Base-by-base conservation (phyloP, 2,888 invertebrate species). In the Drosophila dives region DNA sequence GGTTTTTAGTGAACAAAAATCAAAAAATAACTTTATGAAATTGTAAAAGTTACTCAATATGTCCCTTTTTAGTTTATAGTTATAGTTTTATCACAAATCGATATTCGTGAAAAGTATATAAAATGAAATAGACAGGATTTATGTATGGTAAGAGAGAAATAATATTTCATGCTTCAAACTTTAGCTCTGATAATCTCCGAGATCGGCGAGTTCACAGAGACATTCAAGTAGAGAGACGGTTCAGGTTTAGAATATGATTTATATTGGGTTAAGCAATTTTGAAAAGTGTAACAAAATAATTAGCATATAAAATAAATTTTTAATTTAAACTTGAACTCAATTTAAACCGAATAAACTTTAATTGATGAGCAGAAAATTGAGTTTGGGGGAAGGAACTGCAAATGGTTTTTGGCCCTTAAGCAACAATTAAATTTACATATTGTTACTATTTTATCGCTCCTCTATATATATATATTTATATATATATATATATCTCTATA, bases 381-480 rank as follows among this genome's bases (percentile, higher is more conserved):
- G 53, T 60, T 29, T 45, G 15, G 15, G 20, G 20, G 3, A 15
- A 23, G 62, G 60, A 68, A 65, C 61, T 64, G 69, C 63, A 23
- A 79, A 75, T 77, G 51, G 29, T 40, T 38, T 23, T 56, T 36
- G 20, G 64, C 59, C 71, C 33, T 60, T 32, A 58, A 62, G 71
- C 51, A 17, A 59, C 10, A 59, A 80, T 67, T 67, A 71, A 80
- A 75, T 77, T 75, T 67, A 75, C 76, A 80, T 71, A 71, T 67
- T 51, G 62, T 48, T 59, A 61, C 66, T 34, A 77, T 75, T 71
- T 68, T 75, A 80, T 80, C 76, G 77, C 71, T 76, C 76, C 65
- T 76, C 80, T 64, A 71, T 56, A 79, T 60, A 61, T 8, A 59
- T 33, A 49, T 45, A 51, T 45, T 32, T 42, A 36, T 58, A 34